Evolutionary conservation across 2,888 invertebrate species (phyloP), one percentile per base, ranked within the genome.

Genomic region (Chaitophorus viminalis): DNA sequence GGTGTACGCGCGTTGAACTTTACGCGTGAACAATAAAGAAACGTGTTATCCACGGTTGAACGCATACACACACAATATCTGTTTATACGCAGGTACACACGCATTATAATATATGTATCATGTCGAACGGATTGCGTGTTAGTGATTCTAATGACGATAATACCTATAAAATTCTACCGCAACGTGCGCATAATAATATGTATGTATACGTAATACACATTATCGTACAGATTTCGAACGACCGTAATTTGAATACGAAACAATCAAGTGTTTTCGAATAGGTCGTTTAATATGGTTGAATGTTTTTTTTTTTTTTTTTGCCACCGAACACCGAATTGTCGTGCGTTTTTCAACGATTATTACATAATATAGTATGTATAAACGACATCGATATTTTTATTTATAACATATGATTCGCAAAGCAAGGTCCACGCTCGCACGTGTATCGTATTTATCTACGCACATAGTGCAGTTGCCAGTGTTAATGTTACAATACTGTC

Each of bases 61-160:
- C 78, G 25, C 54, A 78, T 33, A 21, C 54, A 3, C 54, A 21
- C 5, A 17, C 52, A 52, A 60, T 6, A 5, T 60, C 60, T 6
- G 60, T 25, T 18, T 5, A 5, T 60, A 6, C 60, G 6, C 11
- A 54, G 21, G 60, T 6, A 21, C 25, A 21, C 52, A 31, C 52
- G 52, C 6, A 6, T 39, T 3, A 3, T 39, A n/a, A 39, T 39
- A n/a, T 39, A 75, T 46, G 25, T 39, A 75, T 60, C 60, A 60
- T 6, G 60, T 25, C 21, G 25, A 76, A 76, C 29, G 39, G 76
- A n/a, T 76, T 46, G 76, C 76, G 76, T 76, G 76, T 76, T 29
- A n/a, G 39, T 46, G 76, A 76, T 76, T 76, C 18, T 72, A 76
- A 76, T 76, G 76, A 76, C 76, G 76, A 76, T 76, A 76, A 46